Percentiles rank a stretch among this genome's conserved stretches.
These are phyloP conservation scores for Caenorhabditis macrosperma DNA, from an alignment of 2,888 invertebrate species.

Conservation along the genomic window DNA sequence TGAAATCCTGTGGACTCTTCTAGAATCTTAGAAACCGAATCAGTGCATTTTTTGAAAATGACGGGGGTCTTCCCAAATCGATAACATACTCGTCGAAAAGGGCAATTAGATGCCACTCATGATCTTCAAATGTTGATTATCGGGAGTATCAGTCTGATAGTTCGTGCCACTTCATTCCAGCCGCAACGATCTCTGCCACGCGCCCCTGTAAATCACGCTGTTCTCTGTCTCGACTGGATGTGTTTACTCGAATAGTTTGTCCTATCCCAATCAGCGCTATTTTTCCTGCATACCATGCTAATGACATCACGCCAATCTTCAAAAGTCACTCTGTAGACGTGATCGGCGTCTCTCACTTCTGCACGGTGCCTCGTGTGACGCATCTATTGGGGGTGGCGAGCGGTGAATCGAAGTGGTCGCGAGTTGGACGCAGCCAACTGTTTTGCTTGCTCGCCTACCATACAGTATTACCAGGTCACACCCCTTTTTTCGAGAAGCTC, in stretches of 20 bases:
- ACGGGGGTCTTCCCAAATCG: too few species aligned
- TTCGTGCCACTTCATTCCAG: too few species aligned
- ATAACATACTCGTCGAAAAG: too few species aligned
- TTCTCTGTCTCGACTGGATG: background rate
- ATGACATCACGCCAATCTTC: slow-evolving; percentile 39
- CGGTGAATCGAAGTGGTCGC: slow-evolving; percentile 16
- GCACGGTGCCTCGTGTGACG: slow-evolving; percentile 23
- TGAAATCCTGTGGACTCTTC: too few species aligned
- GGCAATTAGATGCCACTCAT: too few species aligned
- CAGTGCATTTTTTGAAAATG: too few species aligned
- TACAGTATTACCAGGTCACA: slow-evolving; percentile 3
- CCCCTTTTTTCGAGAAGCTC: slow-evolving; percentile 29
- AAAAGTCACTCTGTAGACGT: slow-evolving; percentile 29
- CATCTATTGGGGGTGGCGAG: slow-evolving; percentile 27
- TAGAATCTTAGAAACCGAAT: too few species aligned
- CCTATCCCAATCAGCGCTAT: background rate
- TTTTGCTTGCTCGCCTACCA: slow-evolving; percentile 37
- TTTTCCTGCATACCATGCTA: slow-evolving; percentile 1
- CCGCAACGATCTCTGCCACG: slow-evolving; percentile 34
- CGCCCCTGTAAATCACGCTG: background rate
- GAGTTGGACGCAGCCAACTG: slow-evolving; percentile 28
- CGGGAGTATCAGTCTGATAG: too few species aligned
- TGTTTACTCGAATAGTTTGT: background rate
- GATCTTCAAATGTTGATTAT: too few species aligned
- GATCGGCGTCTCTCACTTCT: slow-evolving; percentile 14